These are phyloP conservation scores for Microtus oregoni DNA, from an alignment of 2,113 vertebrate species.

Conservation along the genomic window DNA sequence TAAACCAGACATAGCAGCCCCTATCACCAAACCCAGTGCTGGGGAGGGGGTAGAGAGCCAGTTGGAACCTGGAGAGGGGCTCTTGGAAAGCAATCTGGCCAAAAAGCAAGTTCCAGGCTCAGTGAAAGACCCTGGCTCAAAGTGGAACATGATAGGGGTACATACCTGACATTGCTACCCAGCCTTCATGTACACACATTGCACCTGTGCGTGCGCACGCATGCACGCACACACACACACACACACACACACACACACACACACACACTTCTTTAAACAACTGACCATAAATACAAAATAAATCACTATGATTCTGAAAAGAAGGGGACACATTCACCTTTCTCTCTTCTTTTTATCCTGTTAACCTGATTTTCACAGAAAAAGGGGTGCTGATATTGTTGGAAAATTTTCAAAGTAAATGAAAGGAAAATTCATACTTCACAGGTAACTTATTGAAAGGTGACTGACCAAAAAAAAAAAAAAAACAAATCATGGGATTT, in stretches of 20 bases:
- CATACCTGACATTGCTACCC: too few relatives aligned
- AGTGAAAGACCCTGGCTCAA: not conserved
- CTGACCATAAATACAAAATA: not conserved
- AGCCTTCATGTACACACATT: too few relatives aligned
- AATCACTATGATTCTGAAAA: not conserved
- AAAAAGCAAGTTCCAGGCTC: not conserved
- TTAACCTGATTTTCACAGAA: not conserved
- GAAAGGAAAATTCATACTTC: not conserved
- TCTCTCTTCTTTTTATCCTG: not conserved
- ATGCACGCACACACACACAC: too few relatives aligned
- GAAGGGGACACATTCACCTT: not conserved
- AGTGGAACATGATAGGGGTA: too few relatives aligned
- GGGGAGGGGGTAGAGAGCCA: not conserved
- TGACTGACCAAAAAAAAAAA: not conserved
- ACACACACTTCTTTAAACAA: not conserved
- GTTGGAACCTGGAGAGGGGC: not conserved
- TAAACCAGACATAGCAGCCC: not conserved
- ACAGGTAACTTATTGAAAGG: not conserved
- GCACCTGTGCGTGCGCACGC: too few relatives aligned
- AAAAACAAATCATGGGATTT: not conserved
- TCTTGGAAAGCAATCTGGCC: not conserved
- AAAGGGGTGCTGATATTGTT: not conserved
- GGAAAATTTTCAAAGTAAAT: not conserved
- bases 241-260: not conserved
- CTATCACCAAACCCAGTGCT: not conserved